These are phyloP conservation scores for Anolis sagrei DNA, from an alignment of 2,113 vertebrate species.

Conservation along the genomic window DNA sequence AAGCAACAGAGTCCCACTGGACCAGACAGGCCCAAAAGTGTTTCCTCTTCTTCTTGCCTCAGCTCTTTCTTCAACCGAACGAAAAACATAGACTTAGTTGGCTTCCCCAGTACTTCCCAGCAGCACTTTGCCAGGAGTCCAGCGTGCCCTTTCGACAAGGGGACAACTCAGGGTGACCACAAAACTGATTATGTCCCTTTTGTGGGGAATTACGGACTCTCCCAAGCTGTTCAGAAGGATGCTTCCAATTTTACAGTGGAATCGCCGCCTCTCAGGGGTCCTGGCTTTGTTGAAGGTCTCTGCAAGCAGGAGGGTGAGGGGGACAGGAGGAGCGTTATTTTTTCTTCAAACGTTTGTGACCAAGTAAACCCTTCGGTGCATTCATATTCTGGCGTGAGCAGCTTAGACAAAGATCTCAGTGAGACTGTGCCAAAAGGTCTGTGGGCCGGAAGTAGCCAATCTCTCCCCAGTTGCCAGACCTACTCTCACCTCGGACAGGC, in stretches of 20 bases:
- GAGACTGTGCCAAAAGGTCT: constrained; percentile 93
- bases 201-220: constrained; percentile 84
- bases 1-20: constrained; percentile 83
- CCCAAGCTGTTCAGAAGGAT: constrained; percentile 89
- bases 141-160: constrained; percentile 90
- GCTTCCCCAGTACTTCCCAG: constrained; percentile 87
- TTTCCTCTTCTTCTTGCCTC: constrained; percentile 89
- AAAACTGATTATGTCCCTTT: constrained; percentile 94
- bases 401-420: constrained; percentile 92
- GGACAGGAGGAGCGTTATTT: constrained; percentile 97
- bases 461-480: constrained; percentile 91
- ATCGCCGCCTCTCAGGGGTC: constrained; percentile 87
- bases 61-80: constrained; percentile 87
- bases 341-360: constrained; percentile 93
- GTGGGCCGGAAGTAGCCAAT: constrained; percentile 91
- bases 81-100: constrained; percentile 84
- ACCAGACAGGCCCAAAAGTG: constrained; percentile 81
- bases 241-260: constrained; percentile 85
- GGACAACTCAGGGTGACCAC: constrained; percentile 98
- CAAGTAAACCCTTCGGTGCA: constrained; percentile 89
- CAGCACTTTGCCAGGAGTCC: constrained; percentile 92
- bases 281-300: constrained; percentile 89
- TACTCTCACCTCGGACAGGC: constrained; percentile 83
- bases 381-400: constrained; percentile 91
- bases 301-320: constrained; percentile 95